Evolutionary conservation across 2,113 vertebrate species (phyloP), one percentile per base, ranked within the genome.

Genomic region (Boulengeromyrus knoepffleri): DNA sequence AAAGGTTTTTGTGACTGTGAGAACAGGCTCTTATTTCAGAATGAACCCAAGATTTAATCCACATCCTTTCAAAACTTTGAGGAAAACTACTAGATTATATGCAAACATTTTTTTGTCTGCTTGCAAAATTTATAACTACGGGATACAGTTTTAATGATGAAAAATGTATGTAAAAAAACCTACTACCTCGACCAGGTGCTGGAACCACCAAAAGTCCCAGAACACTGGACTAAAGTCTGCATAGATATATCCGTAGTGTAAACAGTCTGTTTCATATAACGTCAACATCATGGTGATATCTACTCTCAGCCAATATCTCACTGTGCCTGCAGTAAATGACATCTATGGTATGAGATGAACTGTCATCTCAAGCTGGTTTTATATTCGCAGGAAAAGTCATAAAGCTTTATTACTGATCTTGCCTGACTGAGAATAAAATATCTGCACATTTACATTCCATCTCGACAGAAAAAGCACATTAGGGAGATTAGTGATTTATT

Each of bases 31-130:
- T 74, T 31, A 70, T 66, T 80, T 42, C 66, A 39, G 83, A 86
- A 90, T 53, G n/a, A 89, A 3, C 9, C 56, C 84, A 74, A 45
- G 4, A 83, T 85, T 39, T 90, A 62, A 84, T 88, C 46, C 45
- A 31, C 50, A 31, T 17, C 77, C 87, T 77, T 52, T 13, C 47
- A 39, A 80, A 80, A 31, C 85, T 42, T 27, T 85, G 46, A 74
- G 27, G 21, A 90, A 85, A 86, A 86, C 24, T 13, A 42, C 24
- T n/a, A 50, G 21, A 86, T 47, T 86, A 5, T 27, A 86, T 47
- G 45, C 21, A 86, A 80, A 80, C 36, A 77, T 77, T 21, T 19
- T 19, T 80, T 39, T 42, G 5, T 19, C 36, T 42, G 62, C 74
- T 80, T 80, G 74, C 74, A 80, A 80, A 80, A 80, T 19, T 39